Conservation (phyloP, 2,888 invertebrate genomes). For the Phortica magna region DNA sequence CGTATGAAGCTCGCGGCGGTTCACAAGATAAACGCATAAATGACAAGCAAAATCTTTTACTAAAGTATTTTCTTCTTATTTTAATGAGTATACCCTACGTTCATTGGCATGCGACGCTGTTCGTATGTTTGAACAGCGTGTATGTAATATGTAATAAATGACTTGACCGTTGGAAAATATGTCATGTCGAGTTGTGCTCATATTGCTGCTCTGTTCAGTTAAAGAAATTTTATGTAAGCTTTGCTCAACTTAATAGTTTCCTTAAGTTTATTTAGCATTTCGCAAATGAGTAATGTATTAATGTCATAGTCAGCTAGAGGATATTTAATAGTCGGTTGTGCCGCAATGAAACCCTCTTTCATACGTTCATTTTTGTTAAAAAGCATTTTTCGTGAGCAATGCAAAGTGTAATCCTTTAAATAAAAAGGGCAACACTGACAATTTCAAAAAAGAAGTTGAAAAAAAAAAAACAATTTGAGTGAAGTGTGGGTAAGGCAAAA, state of each 20-base stretch:
- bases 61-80: conserved; percentile 32
- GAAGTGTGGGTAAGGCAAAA: conserved; percentile 56
- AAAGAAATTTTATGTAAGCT: too few relatives aligned
- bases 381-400: conserved; percentile 57
- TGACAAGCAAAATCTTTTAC: conserved; percentile 68
- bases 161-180: too few relatives aligned
- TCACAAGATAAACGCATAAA: conserved; percentile 69
- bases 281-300: too few relatives aligned
- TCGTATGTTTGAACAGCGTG: too few relatives aligned
- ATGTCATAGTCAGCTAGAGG: too few relatives aligned
- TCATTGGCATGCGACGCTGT: conserved; percentile 50
- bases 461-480: conserved; percentile 19
- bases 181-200: background rate
- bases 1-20: conserved; percentile 56
- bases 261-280: too few relatives aligned
- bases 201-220: too few relatives aligned
- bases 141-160: too few relatives aligned
- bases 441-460: conserved; percentile 2
- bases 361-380: conserved; percentile 48
- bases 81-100: conserved; percentile 48
- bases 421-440: conserved; percentile 46
- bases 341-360: background rate
- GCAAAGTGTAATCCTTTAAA: conserved; percentile 63
- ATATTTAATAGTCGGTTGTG: too few relatives aligned
- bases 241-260: too few relatives aligned